Percentiles rank a stretch among this genome's conserved stretches.
phyloP scores from a whole-genome alignment of 2,888 invertebrate species.

The Lamproptera curius region DNA sequence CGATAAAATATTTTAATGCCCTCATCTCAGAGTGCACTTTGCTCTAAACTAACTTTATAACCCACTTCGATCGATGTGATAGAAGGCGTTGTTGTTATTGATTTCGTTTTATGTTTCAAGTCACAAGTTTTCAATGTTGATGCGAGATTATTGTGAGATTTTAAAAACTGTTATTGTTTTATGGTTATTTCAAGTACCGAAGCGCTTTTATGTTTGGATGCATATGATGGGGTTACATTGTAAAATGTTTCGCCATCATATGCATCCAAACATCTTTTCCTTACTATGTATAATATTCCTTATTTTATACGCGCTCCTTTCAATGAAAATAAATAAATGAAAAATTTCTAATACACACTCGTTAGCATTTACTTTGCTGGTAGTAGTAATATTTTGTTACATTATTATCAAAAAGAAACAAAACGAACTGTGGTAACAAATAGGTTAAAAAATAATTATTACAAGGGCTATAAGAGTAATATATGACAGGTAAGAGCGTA shows the following conservation, averaged over 20 bases:
- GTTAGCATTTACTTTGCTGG: no score
- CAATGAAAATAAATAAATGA: no score
- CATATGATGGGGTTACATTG: not conserved
- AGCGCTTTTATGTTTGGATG: not conserved
- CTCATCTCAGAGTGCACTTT: constrained; percentile 35
- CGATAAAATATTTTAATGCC: constrained; percentile 38
- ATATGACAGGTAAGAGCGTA: no score
- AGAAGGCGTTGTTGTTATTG: constrained; percentile 4
- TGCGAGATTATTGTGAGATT: not conserved
- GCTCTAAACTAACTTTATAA: constrained; percentile 32
- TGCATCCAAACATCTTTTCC: no score
- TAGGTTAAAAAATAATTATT: no score
- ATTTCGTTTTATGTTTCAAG: constrained; percentile 1
- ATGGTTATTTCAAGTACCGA: not conserved
- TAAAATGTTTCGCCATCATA: no score
- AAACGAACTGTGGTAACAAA: no score
- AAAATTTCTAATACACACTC: no score
- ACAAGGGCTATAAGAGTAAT: no score
- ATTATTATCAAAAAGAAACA: no score
- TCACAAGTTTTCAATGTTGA: not conserved
- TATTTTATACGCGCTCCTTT: no score
- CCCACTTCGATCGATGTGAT: constrained; percentile 5
- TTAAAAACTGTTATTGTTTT: not conserved
- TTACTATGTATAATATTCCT: not conserved
- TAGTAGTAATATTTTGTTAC: no score